Evolutionary conservation across 2,113 vertebrate species (phyloP).

Genomic region (Rhinogobius similis): DNA sequence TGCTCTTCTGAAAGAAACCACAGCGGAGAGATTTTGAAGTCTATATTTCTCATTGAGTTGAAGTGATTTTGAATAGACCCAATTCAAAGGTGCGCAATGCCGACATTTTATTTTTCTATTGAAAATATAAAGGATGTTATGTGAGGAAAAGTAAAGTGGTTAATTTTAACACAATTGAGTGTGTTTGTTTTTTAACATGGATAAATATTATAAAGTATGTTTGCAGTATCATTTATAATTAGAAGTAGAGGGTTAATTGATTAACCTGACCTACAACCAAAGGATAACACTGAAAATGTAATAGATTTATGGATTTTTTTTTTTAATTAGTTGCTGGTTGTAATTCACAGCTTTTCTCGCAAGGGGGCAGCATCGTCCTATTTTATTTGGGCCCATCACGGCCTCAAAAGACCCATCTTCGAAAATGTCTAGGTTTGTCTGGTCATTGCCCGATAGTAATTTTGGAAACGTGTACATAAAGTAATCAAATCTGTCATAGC

Average conservation of each 20-base stretch:
- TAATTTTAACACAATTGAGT: conserved; percentile 61
- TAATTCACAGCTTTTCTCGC: neutral
- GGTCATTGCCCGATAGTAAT: too few species aligned
- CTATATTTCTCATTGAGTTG: conserved; percentile 39
- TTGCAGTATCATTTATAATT: too few species aligned
- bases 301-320: too few species aligned
- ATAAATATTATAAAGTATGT: too few species aligned
- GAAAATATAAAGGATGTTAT: conserved; percentile 70
- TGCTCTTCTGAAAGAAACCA: conserved; percentile 49
- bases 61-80: conserved; percentile 48
- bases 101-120: conserved; percentile 79
- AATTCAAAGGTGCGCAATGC: conserved; percentile 58
- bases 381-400: neutral
- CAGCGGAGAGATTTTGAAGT: conserved; percentile 37
- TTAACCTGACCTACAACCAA: too few species aligned
- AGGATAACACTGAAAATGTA: too few species aligned
- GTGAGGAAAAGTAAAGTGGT: conserved; percentile 74
- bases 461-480: too few species aligned
- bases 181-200: neutral
- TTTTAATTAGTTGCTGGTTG: neutral
- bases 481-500: too few species aligned
- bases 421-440: too few species aligned
- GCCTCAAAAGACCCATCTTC: too few species aligned
- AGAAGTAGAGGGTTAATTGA: too few species aligned
- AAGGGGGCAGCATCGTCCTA: neutral